A percentile compares a stretch with the other conserved stretches of the same genome.
Conservation (phyloP, 2,797 vertebrate genomes). For the Echeneis naucrates region DNA sequence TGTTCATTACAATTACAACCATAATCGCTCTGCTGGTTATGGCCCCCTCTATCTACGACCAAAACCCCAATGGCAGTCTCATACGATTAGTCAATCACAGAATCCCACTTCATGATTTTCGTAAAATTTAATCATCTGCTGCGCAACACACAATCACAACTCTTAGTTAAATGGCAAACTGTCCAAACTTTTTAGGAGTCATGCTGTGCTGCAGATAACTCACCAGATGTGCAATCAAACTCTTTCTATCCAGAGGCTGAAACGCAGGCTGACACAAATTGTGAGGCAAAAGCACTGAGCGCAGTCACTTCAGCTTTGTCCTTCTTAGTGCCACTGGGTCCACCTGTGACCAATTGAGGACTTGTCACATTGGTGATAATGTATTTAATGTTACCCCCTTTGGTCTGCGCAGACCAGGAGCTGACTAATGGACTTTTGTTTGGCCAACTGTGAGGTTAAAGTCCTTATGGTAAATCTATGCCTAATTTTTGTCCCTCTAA, state of each 20-base stretch:
- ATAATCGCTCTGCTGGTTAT: slow-evolving; percentile 70
- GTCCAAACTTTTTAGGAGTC: slow-evolving; percentile 34
- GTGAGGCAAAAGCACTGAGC: slow-evolving; percentile 36
- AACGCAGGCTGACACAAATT: slow-evolving; percentile 19
- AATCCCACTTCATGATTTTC: slow-evolving; percentile 52
- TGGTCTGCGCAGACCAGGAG: slow-evolving; percentile 43
- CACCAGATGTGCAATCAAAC: slow-evolving; percentile 44
- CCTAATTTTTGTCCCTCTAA: slow-evolving; percentile 57
- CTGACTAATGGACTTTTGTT: slow-evolving; percentile 60
- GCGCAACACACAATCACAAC: slow-evolving; percentile 37
- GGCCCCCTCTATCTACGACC: slow-evolving; percentile 56
- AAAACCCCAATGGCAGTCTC: slow-evolving; percentile 62
- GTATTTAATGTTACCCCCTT: slow-evolving; percentile 37
- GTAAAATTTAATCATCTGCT: slow-evolving; percentile 52
- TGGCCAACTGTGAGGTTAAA: slow-evolving; percentile 61
- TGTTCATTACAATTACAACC: slow-evolving; percentile 79
- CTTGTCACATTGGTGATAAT: slow-evolving; percentile 33
- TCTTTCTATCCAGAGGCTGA: slow-evolving; percentile 37
- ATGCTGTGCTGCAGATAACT: slow-evolving; percentile 40
- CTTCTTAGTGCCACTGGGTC: slow-evolving; percentile 27
- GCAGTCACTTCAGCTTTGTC: slow-evolving; percentile 39
- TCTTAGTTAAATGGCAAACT: slow-evolving; percentile 37
- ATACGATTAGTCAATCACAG: slow-evolving; percentile 68
- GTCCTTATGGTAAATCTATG: slow-evolving; percentile 63
- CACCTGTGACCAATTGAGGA: slow-evolving; percentile 57